Evolutionary conservation across 2,888 invertebrate species (phyloP).

Genomic region (Aelia acuminata): DNA sequence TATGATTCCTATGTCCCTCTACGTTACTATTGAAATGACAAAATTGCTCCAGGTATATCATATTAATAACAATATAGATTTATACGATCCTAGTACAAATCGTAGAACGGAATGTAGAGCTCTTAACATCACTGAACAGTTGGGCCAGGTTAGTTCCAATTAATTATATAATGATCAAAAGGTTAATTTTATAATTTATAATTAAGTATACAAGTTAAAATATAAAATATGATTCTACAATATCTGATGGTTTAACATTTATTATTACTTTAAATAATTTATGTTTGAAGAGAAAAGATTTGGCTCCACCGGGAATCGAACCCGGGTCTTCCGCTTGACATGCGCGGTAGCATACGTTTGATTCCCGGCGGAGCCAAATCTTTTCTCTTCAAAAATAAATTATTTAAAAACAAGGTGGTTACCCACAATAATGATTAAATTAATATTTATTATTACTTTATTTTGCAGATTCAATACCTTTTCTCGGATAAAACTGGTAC

Average conservation of each 20-base stretch:
- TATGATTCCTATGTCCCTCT: conserved; percentile 96
- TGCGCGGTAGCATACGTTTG: too few species aligned
- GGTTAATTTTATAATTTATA: background rate
- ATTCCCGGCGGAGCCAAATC: too few species aligned
- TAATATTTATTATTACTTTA: conserved; percentile 2
- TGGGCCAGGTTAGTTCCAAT: conserved; percentile 82
- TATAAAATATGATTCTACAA: too few species aligned
- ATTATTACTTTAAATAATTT: too few species aligned
- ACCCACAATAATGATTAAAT: background rate
- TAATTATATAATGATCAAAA: background rate
- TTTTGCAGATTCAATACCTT: conserved; percentile 81
- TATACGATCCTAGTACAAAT: conserved; percentile 88
- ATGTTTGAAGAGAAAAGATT: too few species aligned
- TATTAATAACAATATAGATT: conserved; percentile 89
- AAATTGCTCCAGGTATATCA: conserved; percentile 96
- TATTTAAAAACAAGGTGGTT: background rate
- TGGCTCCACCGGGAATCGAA: too few species aligned
- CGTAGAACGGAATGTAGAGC: conserved; percentile 91
- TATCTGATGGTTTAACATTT: too few species aligned
- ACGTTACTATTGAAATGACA: conserved; percentile 96
- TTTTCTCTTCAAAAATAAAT: too few species aligned
- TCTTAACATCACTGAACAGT: conserved; percentile 96
- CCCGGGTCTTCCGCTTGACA: too few species aligned
- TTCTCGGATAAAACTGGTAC: conserved; percentile 99
- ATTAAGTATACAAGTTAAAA: background rate